Evolutionary conservation across 92 coral and sea anemone genomes (phyloP), one percentile per base, ranked within the genome.

Genomic region (Porites evermanni): DNA sequence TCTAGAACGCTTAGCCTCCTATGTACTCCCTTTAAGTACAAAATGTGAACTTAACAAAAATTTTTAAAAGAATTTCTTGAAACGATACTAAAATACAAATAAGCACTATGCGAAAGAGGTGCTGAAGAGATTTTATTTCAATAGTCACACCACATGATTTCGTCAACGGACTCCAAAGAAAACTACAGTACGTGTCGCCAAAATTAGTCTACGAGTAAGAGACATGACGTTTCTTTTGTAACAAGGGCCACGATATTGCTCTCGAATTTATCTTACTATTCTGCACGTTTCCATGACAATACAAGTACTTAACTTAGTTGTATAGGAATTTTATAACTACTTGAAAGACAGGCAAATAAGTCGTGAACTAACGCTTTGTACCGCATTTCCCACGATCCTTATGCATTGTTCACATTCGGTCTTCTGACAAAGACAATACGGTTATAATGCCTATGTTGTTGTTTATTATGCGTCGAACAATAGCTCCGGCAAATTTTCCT

Each of bases 361-460:
- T 26, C 14, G 72, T 65, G 2, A 58, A 54, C n/a, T 6, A 69
- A 56, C 13, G 58, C 51, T 26, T n/a, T 38, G 78, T 74, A 52
- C 53, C 14, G 59, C 47, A 0, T 24, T 83, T 83, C 87, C 87
- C 87, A 83, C 87, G 87, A 83, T 83, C 63, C 72, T 72, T 68
- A 71, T 8, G n/a, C 38, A 83, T 64, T 83, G 87, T 83, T 76
- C 72, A 74, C 67, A 60, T 83, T 74, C 65, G 74, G 87, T 51
- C 79, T 73, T 83, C n/a, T 50, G 21, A 74, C 38, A 53, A 60
- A 13, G 80, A 83, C 87, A 83, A 83, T 83, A 52, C 64, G 0
- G 17, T 14, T 6, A 12, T n/a, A 26, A 70, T 72, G 59, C 83
- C 64, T 73, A 61, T 74, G 80, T 65, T 63, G 80, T 83, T 83